A percentile compares a stretch with the other conserved stretches of the same genome.
These are phyloP conservation scores for Bombus sylvicola DNA, from an alignment of 1,140 invertebrate genomes.

Conservation along the genomic window DNA sequence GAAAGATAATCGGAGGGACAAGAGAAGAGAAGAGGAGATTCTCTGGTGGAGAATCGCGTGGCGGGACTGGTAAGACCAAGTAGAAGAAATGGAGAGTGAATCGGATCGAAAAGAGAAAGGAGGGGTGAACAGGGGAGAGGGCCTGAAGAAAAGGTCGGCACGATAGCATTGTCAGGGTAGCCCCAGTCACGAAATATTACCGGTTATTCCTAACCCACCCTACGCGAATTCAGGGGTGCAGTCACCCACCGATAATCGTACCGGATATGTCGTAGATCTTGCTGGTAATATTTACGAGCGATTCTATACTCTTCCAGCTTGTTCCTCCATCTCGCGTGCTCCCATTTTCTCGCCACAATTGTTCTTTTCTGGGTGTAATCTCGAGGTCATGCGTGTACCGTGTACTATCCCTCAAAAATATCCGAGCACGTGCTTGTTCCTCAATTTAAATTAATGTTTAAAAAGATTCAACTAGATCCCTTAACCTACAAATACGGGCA, in stretches of 20 bases:
- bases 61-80: slow-evolving; percentile 6
- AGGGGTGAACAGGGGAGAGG: slow-evolving; percentile 23
- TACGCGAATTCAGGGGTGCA: slow-evolving; percentile 51
- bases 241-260: slow-evolving; percentile 64
- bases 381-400: neutral
- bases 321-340: too few species aligned
- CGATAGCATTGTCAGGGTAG: slow-evolving; percentile 66
- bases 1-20: neutral
- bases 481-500: too few species aligned
- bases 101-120: slow-evolving; percentile 47
- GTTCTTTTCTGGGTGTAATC: neutral
- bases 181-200: slow-evolving; percentile 66
- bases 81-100: slow-evolving; percentile 46
- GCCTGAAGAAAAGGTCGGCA: slow-evolving; percentile 33
- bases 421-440: too few species aligned
- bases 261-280: slow-evolving; percentile 68
- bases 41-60: slow-evolving; percentile 17
- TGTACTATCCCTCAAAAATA: neutral
- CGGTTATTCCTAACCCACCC: slow-evolving; percentile 63
- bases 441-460: too few species aligned
- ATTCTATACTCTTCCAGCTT: slow-evolving; percentile 7
- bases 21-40: neutral
- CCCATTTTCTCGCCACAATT: neutral
- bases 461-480: neutral
- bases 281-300: slow-evolving; percentile 62